Percentiles rank a stretch among this genome's conserved stretches.
Conservation (phyloP, 2,797 vertebrate species). For the Spinibarbus caldwelli region DNA sequence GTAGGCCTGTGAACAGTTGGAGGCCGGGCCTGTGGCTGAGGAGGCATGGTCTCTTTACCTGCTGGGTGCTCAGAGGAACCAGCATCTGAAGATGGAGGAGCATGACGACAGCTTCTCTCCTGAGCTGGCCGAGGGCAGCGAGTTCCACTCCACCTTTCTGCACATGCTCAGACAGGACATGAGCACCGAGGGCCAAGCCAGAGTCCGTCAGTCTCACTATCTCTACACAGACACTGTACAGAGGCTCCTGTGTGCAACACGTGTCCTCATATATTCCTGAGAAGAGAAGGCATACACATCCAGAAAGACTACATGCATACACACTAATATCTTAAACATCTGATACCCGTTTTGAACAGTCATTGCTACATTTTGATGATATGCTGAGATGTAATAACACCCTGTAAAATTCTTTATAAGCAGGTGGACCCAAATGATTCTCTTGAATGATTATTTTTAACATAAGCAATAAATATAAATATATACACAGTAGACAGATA, state of each 20-base stretch:
- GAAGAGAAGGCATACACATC: background rate
- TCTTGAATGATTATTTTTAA: background rate
- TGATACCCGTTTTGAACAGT: background rate
- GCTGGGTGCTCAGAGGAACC: conserved; percentile 80
- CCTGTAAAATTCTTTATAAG: background rate
- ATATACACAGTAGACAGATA: background rate
- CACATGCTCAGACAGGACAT: conserved; percentile 84
- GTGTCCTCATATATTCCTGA: conserved; percentile 81
- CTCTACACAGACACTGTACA: conserved; percentile 78
- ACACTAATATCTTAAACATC: background rate
- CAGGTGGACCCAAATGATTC: background rate
- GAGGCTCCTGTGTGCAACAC: conserved; percentile 80
- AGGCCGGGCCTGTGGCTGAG: conserved; percentile 45
- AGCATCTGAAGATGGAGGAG: conserved; percentile 81
- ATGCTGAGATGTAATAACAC: background rate
- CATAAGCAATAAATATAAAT: background rate
- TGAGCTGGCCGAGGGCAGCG: conserved; percentile 74
- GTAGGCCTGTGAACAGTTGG: conserved; percentile 80
- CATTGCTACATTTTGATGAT: background rate
- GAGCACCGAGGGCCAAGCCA: conserved; percentile 70
- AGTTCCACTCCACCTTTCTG: conserved; percentile 91
- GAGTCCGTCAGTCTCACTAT: conserved; percentile 60
- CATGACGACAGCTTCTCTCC: conserved; percentile 77
- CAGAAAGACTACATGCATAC: background rate
- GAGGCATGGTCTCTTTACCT: conserved; percentile 80